Evolutionary conservation across 2,888 invertebrate genomes (phyloP).

Genomic region (Mesopsocus fuscifrons): DNA sequence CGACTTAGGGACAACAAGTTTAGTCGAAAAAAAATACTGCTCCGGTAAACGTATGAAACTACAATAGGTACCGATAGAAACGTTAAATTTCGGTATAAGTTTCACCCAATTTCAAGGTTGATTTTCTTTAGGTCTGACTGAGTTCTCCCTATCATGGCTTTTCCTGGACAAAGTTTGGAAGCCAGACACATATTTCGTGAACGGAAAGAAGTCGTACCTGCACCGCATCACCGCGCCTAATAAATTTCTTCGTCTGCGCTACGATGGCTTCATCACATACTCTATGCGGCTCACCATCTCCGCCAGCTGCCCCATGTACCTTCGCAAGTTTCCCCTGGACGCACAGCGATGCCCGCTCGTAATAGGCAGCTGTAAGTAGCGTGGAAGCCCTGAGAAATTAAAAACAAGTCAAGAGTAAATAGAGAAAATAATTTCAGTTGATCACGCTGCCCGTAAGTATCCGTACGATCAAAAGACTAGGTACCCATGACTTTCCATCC

Average conservation of each 20-base stretch:
- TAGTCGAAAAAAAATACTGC: too few relatives aligned
- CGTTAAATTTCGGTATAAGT: too few relatives aligned
- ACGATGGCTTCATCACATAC: conserved; percentile 78
- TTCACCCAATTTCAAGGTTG: too few relatives aligned
- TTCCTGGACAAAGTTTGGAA: conserved; percentile 36
- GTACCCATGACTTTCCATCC: neutral
- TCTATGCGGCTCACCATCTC: conserved; percentile 54
- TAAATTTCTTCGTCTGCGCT: conserved; percentile 70
- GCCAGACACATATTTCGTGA: conserved; percentile 35
- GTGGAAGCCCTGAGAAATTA: conserved; percentile 2
- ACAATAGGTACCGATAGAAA: too few relatives aligned
- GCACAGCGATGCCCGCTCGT: conserved; percentile 28
- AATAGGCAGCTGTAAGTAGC: conserved; percentile 28
- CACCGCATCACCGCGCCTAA: conserved; percentile 55
- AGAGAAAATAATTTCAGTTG: too few relatives aligned
- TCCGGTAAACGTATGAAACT: too few relatives aligned
- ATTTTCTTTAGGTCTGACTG: conserved; percentile 19
- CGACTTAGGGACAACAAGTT: too few relatives aligned
- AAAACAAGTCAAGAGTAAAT: too few relatives aligned
- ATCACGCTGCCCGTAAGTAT: too few relatives aligned
- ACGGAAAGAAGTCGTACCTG: conserved; percentile 31
- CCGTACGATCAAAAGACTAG: too few relatives aligned
- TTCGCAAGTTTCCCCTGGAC: conserved; percentile 31
- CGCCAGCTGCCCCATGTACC: conserved; percentile 30
- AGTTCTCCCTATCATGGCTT: conserved; percentile 31